A percentile compares a stretch with the other conserved stretches of the same genome.
Evolutionary conservation across 2,113 vertebrate genomes (phyloP).

Genomic region (Suncus etruscus): DNA sequence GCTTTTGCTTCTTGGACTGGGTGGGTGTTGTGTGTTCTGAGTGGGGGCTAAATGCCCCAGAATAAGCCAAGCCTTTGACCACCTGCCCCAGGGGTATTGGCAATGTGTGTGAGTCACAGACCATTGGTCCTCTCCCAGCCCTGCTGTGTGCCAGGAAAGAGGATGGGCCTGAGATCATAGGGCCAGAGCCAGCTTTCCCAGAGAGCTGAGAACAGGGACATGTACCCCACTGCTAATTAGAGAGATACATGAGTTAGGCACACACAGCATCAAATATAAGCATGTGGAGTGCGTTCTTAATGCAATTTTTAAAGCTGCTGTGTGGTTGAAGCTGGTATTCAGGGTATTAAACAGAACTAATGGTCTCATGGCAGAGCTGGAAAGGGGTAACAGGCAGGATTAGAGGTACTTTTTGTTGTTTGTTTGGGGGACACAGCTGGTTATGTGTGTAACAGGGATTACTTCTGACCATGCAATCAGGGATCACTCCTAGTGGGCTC

Average conservation of each 20-base stretch:
- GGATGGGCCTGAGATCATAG: too few relatives aligned
- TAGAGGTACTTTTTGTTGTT: background rate
- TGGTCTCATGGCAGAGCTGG: constrained; percentile 3
- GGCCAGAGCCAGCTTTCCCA: background rate
- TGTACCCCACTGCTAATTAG: background rate
- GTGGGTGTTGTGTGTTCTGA: background rate
- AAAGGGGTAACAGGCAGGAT: background rate
- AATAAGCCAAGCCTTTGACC: background rate
- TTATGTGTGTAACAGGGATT: too few relatives aligned
- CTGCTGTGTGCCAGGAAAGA: background rate
- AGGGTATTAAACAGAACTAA: background rate
- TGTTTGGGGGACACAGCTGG: too few relatives aligned
- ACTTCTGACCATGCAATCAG: too few relatives aligned
- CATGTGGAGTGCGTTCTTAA: background rate
- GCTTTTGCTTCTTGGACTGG: background rate
- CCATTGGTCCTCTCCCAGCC: background rate
- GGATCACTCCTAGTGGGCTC: too few relatives aligned
- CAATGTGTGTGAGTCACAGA: background rate
- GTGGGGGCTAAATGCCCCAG: too few relatives aligned
- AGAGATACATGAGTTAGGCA: background rate
- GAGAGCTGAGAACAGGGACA: background rate
- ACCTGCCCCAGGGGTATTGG: background rate
- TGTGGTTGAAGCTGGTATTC: constrained; percentile 3
- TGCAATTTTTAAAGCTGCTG: background rate
- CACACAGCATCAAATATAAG: background rate